Evolutionary conservation across 2,888 invertebrate genomes (phyloP).

Genomic region (Ectropis crepuscularia): DNA sequence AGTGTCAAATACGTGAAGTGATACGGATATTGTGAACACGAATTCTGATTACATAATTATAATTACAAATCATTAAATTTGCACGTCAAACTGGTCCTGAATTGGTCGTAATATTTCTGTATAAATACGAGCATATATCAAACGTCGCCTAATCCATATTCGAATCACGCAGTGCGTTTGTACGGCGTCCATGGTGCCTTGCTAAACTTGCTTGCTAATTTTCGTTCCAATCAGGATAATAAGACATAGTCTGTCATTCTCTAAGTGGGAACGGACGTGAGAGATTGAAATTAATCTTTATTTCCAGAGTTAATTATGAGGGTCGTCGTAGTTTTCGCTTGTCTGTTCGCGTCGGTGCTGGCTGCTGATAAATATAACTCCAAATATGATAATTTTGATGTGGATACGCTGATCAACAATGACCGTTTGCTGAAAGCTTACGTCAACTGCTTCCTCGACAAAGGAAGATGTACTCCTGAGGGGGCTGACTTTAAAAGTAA

Average conservation of each 20-base stretch:
- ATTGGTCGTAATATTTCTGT: constrained; percentile 16
- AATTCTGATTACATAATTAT: constrained; percentile 23
- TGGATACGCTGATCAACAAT: constrained; percentile 88
- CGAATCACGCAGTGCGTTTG: constrained; percentile 53
- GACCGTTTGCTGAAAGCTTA: constrained; percentile 89
- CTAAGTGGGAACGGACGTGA: constrained; percentile 46
- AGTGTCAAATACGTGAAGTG: constrained; percentile 61
- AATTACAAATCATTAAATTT: constrained; percentile 23
- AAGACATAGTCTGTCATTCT: constrained; percentile 47
- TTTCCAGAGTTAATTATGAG: constrained; percentile 67
- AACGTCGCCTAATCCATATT: constrained; percentile 49
- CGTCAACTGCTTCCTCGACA: constrained; percentile 88
- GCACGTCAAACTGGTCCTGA: constrained; percentile 15
- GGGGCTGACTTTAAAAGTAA: constrained; percentile 90
- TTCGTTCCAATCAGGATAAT: constrained; percentile 53
- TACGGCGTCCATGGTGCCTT: constrained; percentile 54
- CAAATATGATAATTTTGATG: constrained; percentile 90
- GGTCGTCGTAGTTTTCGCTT: constrained; percentile 62
- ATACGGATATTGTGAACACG: constrained; percentile 42
- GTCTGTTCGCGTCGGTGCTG: constrained; percentile 62
- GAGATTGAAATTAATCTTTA: constrained; percentile 40
- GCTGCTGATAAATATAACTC: constrained; percentile 85
- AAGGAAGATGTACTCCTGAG: constrained; percentile 89
- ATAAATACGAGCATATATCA: constrained; percentile 28
- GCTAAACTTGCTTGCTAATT: constrained; percentile 48